phyloP scores from a whole-genome alignment of 1,140 invertebrate species.

The Drosophila lacteicornis region DNA sequence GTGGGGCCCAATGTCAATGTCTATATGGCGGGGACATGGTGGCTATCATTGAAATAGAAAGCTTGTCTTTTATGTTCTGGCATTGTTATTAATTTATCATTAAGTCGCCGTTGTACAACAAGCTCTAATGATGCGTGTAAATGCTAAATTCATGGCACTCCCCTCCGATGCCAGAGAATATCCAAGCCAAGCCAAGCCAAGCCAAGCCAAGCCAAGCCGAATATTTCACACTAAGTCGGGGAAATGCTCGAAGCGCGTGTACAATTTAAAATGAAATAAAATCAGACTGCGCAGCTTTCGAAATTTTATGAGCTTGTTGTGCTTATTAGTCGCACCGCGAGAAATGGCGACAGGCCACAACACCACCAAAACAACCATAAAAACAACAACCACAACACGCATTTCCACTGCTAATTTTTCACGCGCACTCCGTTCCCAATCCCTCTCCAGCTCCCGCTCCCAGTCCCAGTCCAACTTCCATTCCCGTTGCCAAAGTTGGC shows the following conservation, averaged over 20 bases:
- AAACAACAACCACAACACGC: constrained; percentile 63
- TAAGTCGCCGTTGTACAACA: constrained; percentile 62
- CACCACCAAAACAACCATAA: constrained; percentile 53
- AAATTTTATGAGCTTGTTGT: constrained; percentile 83
- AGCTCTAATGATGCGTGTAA: constrained; percentile 76
- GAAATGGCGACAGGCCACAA: constrained; percentile 79
- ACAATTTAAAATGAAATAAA: constrained; percentile 82
- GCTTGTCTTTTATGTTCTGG: constrained; percentile 55
- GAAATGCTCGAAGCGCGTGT: constrained; percentile 68
- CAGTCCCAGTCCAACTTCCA: constrained; percentile 2
- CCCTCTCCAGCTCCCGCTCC: not conserved
- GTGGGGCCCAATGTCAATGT: constrained; percentile 61
- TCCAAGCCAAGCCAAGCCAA: not conserved
- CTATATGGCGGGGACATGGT: constrained; percentile 39
- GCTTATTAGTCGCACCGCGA: constrained; percentile 73
- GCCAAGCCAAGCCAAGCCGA: not conserved
- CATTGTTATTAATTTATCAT: constrained; percentile 78
- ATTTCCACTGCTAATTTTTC: constrained; percentile 82
- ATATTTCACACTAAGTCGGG: constrained; percentile 9
- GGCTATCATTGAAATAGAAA: constrained; percentile 73
- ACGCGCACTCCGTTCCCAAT: constrained; percentile 53
- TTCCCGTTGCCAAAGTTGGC: constrained; percentile 38
- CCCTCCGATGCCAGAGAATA: not conserved
- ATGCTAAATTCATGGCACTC: constrained; percentile 63
- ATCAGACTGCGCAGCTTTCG: constrained; percentile 73